Conservation (phyloP, 2,113 vertebrate species). For the Hypomesus transpacificus region DNA sequence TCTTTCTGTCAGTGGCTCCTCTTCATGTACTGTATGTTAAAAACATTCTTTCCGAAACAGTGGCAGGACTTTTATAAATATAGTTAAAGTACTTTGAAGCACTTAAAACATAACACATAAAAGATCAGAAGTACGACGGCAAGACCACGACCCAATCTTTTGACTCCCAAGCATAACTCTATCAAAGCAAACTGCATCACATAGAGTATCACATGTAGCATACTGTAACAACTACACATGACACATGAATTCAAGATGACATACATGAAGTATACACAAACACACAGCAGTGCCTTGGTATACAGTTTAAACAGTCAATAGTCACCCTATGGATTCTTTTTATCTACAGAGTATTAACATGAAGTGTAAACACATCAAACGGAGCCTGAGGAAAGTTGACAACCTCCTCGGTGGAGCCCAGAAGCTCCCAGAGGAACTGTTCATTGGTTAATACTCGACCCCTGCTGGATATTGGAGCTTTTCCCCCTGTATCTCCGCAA, state of each 20-base stretch:
- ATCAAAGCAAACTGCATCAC: too few relatives aligned
- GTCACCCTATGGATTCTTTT: conserved; percentile 21
- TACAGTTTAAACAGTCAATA: conserved; percentile 22
- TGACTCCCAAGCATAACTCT: too few relatives aligned
- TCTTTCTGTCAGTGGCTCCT: not conserved
- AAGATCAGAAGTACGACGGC: too few relatives aligned
- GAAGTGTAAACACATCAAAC: conserved; percentile 39
- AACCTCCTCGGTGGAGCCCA: conserved; percentile 39
- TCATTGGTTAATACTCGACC: conserved; percentile 51
- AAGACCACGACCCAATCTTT: too few relatives aligned
- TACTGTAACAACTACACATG: too few relatives aligned
- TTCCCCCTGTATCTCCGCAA: conserved; percentile 56
- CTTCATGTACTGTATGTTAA: not conserved
- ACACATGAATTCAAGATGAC: too few relatives aligned
- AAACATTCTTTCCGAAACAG: not conserved
- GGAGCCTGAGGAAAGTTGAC: conserved; percentile 48
- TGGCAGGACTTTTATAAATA: not conserved
- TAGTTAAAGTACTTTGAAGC: too few relatives aligned
- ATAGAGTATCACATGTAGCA: too few relatives aligned
- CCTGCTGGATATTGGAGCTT: conserved; percentile 56
- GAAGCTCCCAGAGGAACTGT: conserved; percentile 44
- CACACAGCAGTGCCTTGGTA: too few relatives aligned
- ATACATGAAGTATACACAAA: too few relatives aligned
- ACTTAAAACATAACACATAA: too few relatives aligned
- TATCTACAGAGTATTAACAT: conserved; percentile 47